A percentile compares a stretch with the other conserved stretches of the same genome.
phyloP scores from a whole-genome alignment of 1,140 invertebrate genomes.

The Trichonephila clavipes region DNA sequence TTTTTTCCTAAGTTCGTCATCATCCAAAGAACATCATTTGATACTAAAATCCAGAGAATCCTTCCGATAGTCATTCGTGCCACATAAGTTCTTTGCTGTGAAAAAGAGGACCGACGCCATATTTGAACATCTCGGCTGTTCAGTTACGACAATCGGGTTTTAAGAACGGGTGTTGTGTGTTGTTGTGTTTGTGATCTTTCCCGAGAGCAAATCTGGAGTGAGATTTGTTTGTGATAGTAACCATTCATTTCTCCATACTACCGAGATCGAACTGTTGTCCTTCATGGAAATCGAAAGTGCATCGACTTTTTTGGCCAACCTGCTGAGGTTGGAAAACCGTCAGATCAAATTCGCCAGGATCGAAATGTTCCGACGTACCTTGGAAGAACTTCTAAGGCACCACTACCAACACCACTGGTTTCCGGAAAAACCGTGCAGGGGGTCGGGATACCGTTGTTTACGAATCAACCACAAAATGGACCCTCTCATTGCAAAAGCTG shows the following conservation, averaged over 20 bases:
- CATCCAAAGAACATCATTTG: conserved; percentile 27
- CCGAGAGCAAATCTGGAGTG: conserved; percentile 19
- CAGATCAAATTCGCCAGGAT: conserved; percentile 83
- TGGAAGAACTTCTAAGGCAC: conserved; percentile 83
- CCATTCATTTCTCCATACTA: neutral
- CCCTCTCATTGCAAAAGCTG: conserved; percentile 85
- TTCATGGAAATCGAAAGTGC: conserved; percentile 85
- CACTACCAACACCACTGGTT: conserved; percentile 87
- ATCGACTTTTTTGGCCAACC: conserved; percentile 85
- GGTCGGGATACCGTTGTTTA: conserved; percentile 85
- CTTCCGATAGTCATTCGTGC: conserved; percentile 56
- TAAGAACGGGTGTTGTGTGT: conserved; percentile 12
- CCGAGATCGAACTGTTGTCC: neutral
- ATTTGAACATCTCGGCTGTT: conserved; percentile 54
- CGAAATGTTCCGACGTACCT: conserved; percentile 83
- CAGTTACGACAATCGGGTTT: neutral
- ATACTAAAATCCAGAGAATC: neutral
- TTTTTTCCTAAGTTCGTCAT: conserved; percentile 39
- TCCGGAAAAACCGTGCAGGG: conserved; percentile 85
- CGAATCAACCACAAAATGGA: conserved; percentile 87
- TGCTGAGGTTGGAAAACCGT: conserved; percentile 82
- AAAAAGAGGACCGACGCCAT: conserved; percentile 66
- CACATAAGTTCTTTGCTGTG: conserved; percentile 50
- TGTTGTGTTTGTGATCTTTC: neutral
- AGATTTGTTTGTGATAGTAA: conserved; percentile 21